Evolutionary conservation across 1,140 invertebrate species (phyloP).

Genomic region (Formica exsecta): DNA sequence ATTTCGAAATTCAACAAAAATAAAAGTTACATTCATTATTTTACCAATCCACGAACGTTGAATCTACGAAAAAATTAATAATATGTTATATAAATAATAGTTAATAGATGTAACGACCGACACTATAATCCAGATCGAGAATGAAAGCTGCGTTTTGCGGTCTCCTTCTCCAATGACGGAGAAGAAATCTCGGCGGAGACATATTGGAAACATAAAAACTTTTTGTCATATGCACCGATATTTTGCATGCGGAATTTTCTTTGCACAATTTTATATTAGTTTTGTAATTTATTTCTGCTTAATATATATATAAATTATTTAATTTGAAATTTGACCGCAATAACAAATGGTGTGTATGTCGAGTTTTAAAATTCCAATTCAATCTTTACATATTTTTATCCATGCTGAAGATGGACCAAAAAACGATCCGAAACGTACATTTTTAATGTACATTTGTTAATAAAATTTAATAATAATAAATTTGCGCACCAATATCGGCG

Average conservation of each 20-base stretch:
- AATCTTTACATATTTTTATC: too few species aligned
- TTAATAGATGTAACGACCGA: not conserved
- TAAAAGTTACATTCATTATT: not conserved
- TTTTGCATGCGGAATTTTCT: not conserved
- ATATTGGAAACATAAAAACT: not conserved
- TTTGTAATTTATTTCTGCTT: not conserved
- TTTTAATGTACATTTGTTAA: too few species aligned
- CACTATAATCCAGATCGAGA: not conserved
- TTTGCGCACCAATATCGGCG: too few species aligned
- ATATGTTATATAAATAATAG: not conserved
- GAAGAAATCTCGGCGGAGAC: not conserved
- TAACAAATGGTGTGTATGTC: too few species aligned
- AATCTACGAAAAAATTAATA: conserved; percentile 4
- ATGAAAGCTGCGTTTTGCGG: not conserved
- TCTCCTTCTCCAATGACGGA: not conserved
- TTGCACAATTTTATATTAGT: not conserved
- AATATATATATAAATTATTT: not conserved
- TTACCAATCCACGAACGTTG: not conserved
- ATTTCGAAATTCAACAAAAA: not conserved
- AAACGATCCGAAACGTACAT: too few species aligned
- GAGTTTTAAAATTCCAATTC: too few species aligned
- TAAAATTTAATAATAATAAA: too few species aligned
- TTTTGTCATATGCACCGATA: not conserved
- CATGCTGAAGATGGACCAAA: too few species aligned
- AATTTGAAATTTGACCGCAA: too few species aligned